Evolutionary conservation across 1,140 invertebrate species (phyloP).

Genomic region (Brachionus paranguensis): DNA sequence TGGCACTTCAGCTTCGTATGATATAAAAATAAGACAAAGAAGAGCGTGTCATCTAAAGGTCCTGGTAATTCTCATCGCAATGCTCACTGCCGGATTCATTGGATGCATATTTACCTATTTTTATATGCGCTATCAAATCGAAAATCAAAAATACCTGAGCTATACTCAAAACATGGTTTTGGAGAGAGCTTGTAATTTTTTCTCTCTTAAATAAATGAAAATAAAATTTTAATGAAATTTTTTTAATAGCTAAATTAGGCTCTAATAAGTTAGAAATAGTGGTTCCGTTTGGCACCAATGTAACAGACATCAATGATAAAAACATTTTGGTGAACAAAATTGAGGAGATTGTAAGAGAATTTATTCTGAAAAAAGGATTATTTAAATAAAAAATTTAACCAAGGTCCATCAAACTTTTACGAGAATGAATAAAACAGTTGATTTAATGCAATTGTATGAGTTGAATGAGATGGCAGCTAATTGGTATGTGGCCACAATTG

Average conservation of each 20-base stretch:
- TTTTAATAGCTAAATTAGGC: constrained; percentile 14
- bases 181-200: constrained; percentile 6
- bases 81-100: constrained; percentile 14
- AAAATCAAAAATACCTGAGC: constrained; percentile 4
- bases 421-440: constrained; percentile 21
- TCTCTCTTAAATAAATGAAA: background rate
- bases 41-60: constrained; percentile 29
- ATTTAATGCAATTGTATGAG: background rate
- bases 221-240: background rate
- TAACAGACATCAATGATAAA: constrained; percentile 2
- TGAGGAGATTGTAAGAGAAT: constrained; percentile 26
- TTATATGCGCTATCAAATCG: constrained; percentile 5
- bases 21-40: constrained; percentile 28
- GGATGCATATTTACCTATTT: constrained; percentile 27
- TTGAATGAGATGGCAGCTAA: background rate
- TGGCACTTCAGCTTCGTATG: background rate
- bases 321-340: constrained; percentile 11
- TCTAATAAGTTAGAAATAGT: constrained; percentile 16
- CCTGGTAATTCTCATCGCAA: background rate
- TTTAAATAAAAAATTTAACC: background rate
- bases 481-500: background rate
- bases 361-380: background rate
- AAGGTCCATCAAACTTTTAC: constrained; percentile 22
- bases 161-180: constrained; percentile 32
- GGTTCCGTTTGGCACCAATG: background rate